These are phyloP conservation scores for Meandrina meandrites DNA, from an alignment of 92 coral and sea anemone genomes.

Conservation along the genomic window DNA sequence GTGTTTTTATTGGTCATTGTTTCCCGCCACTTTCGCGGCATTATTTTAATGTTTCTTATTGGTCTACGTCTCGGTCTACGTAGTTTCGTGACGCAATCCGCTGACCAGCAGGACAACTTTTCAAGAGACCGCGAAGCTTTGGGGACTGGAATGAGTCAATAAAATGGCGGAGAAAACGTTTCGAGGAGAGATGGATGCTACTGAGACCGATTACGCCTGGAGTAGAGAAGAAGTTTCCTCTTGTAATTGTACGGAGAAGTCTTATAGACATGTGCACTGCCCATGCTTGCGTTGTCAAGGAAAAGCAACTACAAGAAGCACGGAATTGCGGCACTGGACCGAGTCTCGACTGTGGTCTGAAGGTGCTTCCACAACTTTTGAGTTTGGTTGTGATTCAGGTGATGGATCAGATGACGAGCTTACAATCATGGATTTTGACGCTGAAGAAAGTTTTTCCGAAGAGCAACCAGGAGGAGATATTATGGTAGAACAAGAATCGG, in stretches of 20 bases:
- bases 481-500: not conserved
- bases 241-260: constrained; percentile 50
- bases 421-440: constrained; percentile 34
- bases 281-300: constrained; percentile 54
- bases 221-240: constrained; percentile 61
- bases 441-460: not conserved
- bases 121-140: constrained; percentile 21
- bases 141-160: constrained; percentile 21
- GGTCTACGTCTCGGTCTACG: not conserved
- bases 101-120: constrained; percentile 26
- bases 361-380: constrained; percentile 8
- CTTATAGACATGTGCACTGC: constrained; percentile 60
- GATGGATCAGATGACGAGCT: constrained; percentile 18
- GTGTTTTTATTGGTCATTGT: constrained; percentile 41
- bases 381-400: not conserved
- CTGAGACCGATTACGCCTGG: constrained; percentile 41
- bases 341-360: constrained; percentile 37
- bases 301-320: constrained; percentile 49
- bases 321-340: constrained; percentile 57
- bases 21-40: constrained; percentile 18
- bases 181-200: constrained; percentile 40
- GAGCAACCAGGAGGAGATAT: not conserved
- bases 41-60: constrained; percentile 36
- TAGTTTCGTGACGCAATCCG: constrained; percentile 25
- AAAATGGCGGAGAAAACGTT: constrained; percentile 40